phyloP scores from a whole-genome alignment of 2,797 vertebrate genomes.

The Protonibea diacanthus region DNA sequence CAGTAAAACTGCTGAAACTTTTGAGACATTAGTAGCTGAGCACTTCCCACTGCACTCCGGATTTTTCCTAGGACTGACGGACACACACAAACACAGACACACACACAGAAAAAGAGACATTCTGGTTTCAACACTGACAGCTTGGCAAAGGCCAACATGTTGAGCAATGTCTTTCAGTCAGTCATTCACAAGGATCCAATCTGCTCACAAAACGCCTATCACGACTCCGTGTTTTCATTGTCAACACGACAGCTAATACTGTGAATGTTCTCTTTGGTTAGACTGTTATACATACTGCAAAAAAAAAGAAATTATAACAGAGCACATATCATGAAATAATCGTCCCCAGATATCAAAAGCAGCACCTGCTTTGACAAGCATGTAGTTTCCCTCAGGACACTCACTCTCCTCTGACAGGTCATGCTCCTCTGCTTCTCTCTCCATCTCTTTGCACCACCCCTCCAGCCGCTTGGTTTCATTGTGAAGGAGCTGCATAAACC shows the following conservation, averaged over 20 bases:
- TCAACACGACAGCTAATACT: conserved; percentile 44
- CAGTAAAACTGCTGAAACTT: conserved; percentile 99
- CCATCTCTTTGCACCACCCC: conserved; percentile 99
- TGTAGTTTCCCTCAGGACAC: conserved; percentile 66
- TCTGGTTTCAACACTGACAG: conserved; percentile 45
- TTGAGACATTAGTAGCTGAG: conserved; percentile 98
- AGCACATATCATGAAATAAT: conserved; percentile 19
- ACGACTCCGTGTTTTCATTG: conserved; percentile 40
- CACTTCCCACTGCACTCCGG: conserved; percentile 95
- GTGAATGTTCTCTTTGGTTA: conserved; percentile 30
- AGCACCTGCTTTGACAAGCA: conserved; percentile 44
- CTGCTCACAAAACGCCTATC: conserved; percentile 41
- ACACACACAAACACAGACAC: conserved; percentile 46
- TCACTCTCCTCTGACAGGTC: conserved; percentile 98
- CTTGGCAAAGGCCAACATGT: conserved; percentile 47
- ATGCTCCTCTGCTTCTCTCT: conserved; percentile 97
- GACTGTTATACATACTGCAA: conserved; percentile 13
- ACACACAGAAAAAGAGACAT: conserved; percentile 13
- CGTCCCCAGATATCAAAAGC: conserved; percentile 20
- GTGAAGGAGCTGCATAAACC: conserved; percentile 98
- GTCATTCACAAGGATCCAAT: conserved; percentile 53
- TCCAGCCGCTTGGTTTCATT: conserved; percentile 97
- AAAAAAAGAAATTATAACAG: not conserved
- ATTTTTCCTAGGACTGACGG: conserved; percentile 93
- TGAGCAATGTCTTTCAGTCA: conserved; percentile 43